A percentile compares a stretch with the other conserved stretches of the same genome.
These are phyloP conservation scores for Protaetia brevitarsis DNA, from an alignment of 1,140 invertebrate genomes.

Conservation along the genomic window DNA sequence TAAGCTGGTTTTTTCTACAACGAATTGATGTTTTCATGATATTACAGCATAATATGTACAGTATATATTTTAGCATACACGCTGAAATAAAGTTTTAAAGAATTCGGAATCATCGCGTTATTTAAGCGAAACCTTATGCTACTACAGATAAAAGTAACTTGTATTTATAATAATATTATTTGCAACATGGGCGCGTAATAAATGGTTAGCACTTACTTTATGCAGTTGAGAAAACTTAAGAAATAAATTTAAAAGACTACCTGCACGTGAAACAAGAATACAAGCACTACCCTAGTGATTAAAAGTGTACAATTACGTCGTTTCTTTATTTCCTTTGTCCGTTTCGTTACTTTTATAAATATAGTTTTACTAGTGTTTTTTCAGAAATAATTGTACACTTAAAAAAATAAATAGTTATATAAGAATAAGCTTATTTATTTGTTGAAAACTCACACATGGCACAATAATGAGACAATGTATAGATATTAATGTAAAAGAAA, in stretches of 20 bases:
- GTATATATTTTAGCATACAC: too few species aligned
- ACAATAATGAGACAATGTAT: conserved; percentile 42
- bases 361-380: background rate
- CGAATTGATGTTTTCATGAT: too few species aligned
- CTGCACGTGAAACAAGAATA: background rate
- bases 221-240: too few species aligned
- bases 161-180: too few species aligned
- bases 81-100: too few species aligned
- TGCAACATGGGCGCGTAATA: too few species aligned
- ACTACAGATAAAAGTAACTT: too few species aligned
- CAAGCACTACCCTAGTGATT: conserved; percentile 10
- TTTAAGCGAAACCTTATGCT: too few species aligned
- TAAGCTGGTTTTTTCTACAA: too few species aligned
- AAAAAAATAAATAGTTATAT: background rate
- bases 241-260: background rate
- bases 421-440: conserved; percentile 33
- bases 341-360: background rate
- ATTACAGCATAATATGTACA: too few species aligned
- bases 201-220: too few species aligned
- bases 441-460: conserved; percentile 38
- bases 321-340: background rate
- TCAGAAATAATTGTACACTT: conserved; percentile 8
- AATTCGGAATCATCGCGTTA: too few species aligned
- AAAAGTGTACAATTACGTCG: conserved; percentile 4
- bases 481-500: conserved; percentile 35